phyloP scores from a whole-genome alignment of 1,140 invertebrate genomes.

The Conopomorpha cramerella region DNA sequence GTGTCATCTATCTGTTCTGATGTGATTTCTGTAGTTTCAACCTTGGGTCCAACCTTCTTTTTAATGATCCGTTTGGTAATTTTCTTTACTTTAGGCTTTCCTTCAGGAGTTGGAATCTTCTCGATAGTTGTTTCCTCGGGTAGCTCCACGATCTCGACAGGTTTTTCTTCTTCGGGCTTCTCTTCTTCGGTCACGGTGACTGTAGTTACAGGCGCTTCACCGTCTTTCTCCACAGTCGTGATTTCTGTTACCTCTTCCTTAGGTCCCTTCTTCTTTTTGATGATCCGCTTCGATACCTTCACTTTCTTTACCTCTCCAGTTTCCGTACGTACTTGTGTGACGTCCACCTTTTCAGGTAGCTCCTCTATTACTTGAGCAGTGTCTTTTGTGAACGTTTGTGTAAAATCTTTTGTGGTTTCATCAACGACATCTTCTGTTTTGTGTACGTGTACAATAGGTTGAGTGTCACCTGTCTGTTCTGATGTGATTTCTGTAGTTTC shows the following conservation, averaged over 20 bases:
- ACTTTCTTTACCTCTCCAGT: slow-evolving; percentile 23
- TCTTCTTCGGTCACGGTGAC: slow-evolving; percentile 18
- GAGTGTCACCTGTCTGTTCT: neutral
- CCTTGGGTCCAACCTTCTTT: slow-evolving; percentile 19
- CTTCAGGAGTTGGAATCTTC: slow-evolving; percentile 21
- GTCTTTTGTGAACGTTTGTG: neutral
- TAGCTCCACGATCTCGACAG: slow-evolving; percentile 10
- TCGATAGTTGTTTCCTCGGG: slow-evolving; percentile 23
- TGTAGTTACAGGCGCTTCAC: slow-evolving; percentile 35
- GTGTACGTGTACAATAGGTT: slow-evolving; percentile 1
- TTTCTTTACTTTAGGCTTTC: slow-evolving; percentile 15
- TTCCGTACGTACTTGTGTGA: slow-evolving; percentile 11
- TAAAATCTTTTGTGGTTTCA: neutral
- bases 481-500: slow-evolving; percentile 19
- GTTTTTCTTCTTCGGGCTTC: slow-evolving; percentile 11
- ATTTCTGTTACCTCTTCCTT: slow-evolving; percentile 28
- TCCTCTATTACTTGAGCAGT: slow-evolving; percentile 23
- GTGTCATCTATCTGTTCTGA: slow-evolving; percentile 23
- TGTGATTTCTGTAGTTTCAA: slow-evolving; percentile 25
- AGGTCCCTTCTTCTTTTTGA: slow-evolving; percentile 37
- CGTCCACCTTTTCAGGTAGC: slow-evolving; percentile 26
- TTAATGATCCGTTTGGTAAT: slow-evolving; percentile 25
- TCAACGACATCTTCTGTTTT: neutral
- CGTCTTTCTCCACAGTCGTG: slow-evolving; percentile 24
- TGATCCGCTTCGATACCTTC: slow-evolving; percentile 25